Base-by-base conservation (phyloP, 2,797 vertebrate species). In the Oryzias dopingdopingensis region DNA sequence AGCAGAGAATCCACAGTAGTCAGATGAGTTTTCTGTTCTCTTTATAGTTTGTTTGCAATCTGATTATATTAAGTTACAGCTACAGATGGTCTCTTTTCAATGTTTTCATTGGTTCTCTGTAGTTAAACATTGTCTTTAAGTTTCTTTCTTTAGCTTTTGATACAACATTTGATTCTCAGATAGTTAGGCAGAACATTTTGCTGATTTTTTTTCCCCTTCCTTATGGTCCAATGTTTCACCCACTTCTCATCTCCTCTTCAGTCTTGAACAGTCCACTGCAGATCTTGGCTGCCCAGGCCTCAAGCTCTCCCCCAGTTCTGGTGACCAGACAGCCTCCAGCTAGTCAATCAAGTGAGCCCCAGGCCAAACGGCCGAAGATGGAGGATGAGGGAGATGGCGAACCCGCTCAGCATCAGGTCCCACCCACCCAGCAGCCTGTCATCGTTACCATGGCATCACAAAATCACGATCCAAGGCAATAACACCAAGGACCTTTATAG, bases 211-310 rank as follows among this genome's bases (percentile, higher is more conserved):
- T 42, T 13, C 67, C 55, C 59, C 49, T 4, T 37, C 10, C 10
- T 1, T 37, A 37, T 12, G 3, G 10, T 6, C 26, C 7, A 5
- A 29, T 29, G 26, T 37, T 37, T 37, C 32, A 37, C 32, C 32
- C 32, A 37, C 49, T 63, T 22, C 41, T 55, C 40, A 55, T 44
- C 42, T 56, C 0, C 60, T 41, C 15, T 6, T 29, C 86, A 98
- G 96, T 94, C 74, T 89, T 98, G 49, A 93, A 89, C 67, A 98
- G 92, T 61, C 96, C 97, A 55, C 88, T 99, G 80, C 96, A 99
- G 91, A 96, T 99, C 63, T 84, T 99, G 42, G 97, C 97, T 1
- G 92, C 96, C 52, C 97, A 99, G 88, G 97, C 97, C 14, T 98
- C 96, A 76, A 97, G 95, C 0, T 99, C 96, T 45, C 91, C 95